Evolutionary conservation across 2,888 invertebrate species (phyloP).

Genomic region (Microctonus hyperodae): DNA sequence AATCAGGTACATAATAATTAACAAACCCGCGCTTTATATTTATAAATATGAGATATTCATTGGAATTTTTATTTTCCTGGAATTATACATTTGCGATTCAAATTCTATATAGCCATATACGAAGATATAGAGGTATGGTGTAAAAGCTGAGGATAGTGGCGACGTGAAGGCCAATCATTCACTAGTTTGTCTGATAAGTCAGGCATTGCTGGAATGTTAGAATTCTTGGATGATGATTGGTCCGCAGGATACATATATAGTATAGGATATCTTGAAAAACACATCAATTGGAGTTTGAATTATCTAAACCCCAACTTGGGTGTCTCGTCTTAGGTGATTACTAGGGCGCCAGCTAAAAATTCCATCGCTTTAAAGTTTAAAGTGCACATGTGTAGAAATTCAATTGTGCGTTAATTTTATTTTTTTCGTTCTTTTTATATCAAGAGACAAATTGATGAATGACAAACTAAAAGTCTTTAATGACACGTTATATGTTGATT

Average conservation of each 20-base stretch:
- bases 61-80: background rate
- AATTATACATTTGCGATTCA: background rate
- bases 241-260: background rate
- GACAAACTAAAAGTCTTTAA: background rate
- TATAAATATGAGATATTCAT: background rate
- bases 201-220: slow-evolving; percentile 13
- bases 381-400: too few species aligned
- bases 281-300: slow-evolving; percentile 8
- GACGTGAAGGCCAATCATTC: background rate
- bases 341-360: slow-evolving; percentile 1
- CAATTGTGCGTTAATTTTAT: too few species aligned
- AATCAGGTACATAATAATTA: slow-evolving; percentile 71
- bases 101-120: background rate
- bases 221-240: background rate
- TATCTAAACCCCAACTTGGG: background rate
- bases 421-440: background rate
- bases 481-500: background rate
- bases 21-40: background rate
- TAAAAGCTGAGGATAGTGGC: slow-evolving; percentile 4
- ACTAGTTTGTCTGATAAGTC: background rate
- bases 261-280: background rate
- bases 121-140: too few species aligned
- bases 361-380: too few species aligned
- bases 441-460: background rate
- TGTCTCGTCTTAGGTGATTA: background rate